Evolutionary conservation across 2,113 vertebrate species (phyloP), one percentile per base, ranked within the genome.

Genomic region (Lagopus muta): DNA sequence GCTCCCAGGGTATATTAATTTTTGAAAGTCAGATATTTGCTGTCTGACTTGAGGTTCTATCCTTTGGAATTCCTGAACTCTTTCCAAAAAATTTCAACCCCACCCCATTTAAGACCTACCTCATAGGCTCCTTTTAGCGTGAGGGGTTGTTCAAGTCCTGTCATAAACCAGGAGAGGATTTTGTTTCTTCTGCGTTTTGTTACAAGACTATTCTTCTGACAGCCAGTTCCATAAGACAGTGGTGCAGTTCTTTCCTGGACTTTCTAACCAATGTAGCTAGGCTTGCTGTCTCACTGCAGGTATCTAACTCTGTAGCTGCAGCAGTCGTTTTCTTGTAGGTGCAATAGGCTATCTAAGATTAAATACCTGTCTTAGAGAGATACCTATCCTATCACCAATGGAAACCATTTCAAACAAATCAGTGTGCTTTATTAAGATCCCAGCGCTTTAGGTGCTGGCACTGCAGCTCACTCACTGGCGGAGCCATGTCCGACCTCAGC

Each of bases 41-140:
- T 75, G 71, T 69, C 77, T 65, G 22, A 79, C 90, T 92, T 43
- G 61, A 89, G 91, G 79, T 86, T 88, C 82, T 67, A 72, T 27
- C 30, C 85, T 89, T 67, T 17, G 75, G 88, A 91, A 96, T 95
- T 94, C 85, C 89, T 91, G 84, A 93, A 89, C 19, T 7, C 47
- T 73, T 86, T 89, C 92, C 92, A 96, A 89, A 88, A 93, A 88
- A 74, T 57, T 43, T 30, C 91, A 64, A 57, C 86, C 55, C 85
- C 66, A 21, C 81, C 78, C 60, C 32, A 86, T 60, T 6, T 74
- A 82, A 54, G 81, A 61, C 6, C 62, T 61, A 15, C 48, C 71
- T 76, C 30, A 6, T 10, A 24, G 67, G 24, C 2, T 72, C 8
- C 15, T 11, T n/a, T 43, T 54, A 72, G 20, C 36, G 13, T 21